Evolutionary conservation across 2,797 vertebrate genomes (phyloP).

Genomic region (Meriones psammophilus): DNA sequence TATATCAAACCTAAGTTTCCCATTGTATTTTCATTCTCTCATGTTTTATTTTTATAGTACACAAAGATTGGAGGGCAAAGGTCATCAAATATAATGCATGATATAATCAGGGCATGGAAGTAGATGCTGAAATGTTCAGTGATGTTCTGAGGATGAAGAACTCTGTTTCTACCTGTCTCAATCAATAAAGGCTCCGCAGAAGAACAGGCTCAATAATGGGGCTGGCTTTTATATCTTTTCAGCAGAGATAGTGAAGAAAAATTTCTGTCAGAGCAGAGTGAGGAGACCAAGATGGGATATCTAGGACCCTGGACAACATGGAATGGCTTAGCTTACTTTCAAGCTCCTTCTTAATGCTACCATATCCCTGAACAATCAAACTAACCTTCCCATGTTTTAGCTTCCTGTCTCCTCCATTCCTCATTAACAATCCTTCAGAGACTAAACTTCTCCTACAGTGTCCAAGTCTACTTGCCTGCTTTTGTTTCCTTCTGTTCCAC

Average conservation of each 20-base stretch:
- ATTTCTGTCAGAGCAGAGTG: background rate
- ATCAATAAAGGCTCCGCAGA: background rate
- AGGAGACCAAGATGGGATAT: accelerated
- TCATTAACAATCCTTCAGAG: background rate
- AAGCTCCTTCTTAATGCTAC: background rate
- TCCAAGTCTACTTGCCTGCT: background rate
- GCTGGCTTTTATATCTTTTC: background rate
- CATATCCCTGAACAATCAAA: too few relatives aligned
- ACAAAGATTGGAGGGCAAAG: background rate
- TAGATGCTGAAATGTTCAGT: background rate
- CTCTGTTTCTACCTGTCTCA: background rate
- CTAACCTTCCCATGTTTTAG: background rate
- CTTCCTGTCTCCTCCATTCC: background rate
- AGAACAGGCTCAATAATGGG: background rate
- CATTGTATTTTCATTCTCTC: too few relatives aligned
- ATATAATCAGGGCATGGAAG: background rate
- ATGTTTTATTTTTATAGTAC: background rate
- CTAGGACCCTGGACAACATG: too few relatives aligned
- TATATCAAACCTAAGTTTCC: too few relatives aligned
- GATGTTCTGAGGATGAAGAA: background rate
- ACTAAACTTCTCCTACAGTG: background rate
- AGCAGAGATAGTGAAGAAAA: background rate
- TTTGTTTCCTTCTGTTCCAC: background rate
- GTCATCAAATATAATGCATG: background rate
- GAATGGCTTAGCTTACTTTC: background rate